Evolutionary conservation across 2,888 invertebrate genomes (phyloP).

Genomic region (Cryptosula pallasiana): DNA sequence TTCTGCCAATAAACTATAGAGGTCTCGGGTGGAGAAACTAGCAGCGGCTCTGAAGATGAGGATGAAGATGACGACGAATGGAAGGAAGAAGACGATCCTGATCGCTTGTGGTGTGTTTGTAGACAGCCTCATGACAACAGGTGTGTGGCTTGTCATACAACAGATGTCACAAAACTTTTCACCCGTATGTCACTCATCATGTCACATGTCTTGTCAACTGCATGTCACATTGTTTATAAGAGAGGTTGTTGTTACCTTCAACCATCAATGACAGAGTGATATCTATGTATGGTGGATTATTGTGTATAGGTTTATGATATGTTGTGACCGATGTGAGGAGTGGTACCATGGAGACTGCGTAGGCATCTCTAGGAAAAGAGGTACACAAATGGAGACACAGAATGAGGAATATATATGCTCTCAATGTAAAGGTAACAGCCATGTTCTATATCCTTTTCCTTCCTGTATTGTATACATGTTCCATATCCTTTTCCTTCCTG

Average conservation of each 20-base stretch:
- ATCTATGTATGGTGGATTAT: too few species aligned
- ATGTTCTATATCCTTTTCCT: too few species aligned
- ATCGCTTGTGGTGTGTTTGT: conserved; percentile 90
- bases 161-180: too few species aligned
- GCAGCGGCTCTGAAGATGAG: conserved; percentile 31
- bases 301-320: conserved; percentile 78
- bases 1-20: too few species aligned
- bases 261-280: too few species aligned
- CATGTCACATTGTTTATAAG: too few species aligned
- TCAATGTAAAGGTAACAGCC: conserved; percentile 34
- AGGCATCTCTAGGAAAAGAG: conserved; percentile 74
- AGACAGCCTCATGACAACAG: conserved; percentile 84
- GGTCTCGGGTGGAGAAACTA: conserved; percentile 25
- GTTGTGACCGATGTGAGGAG: conserved; percentile 90
- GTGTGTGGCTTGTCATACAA: too few species aligned
- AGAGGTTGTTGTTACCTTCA: too few species aligned
- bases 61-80: conserved; percentile 56
- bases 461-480: too few species aligned
- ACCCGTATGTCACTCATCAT: too few species aligned
- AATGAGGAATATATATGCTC: conserved; percentile 45
- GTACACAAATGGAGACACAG: conserved; percentile 73
- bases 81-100: conserved; percentile 75
- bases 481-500: too few species aligned
- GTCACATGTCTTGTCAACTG: too few species aligned
- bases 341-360: conserved; percentile 99